Percentiles rank a stretch among this genome's conserved stretches.
Evolutionary conservation across 2,888 invertebrate genomes (phyloP).

Genomic region (Ctenicera cuprea): DNA sequence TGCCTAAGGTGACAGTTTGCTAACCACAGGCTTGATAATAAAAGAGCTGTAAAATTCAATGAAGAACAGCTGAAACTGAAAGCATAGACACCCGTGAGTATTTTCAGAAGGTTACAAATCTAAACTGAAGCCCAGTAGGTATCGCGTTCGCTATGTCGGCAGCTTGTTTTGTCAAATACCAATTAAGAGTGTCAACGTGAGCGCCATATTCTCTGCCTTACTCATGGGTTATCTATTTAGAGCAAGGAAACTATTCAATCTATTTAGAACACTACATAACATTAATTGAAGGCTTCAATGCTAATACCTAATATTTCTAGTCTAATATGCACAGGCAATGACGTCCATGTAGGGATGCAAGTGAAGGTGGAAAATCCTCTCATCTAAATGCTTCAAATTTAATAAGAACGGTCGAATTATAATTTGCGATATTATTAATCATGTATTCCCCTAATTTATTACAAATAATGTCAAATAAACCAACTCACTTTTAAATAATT

Average conservation of each 20-base stretch:
- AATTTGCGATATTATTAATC: too few relatives aligned
- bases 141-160: slow-evolving; percentile 18
- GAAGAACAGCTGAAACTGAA: slow-evolving; percentile 8
- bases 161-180: slow-evolving; percentile 30
- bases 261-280: slow-evolving; percentile 1
- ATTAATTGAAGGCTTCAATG: not conserved
- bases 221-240: slow-evolving; percentile 25
- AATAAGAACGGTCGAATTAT: too few relatives aligned
- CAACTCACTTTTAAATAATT: too few relatives aligned
- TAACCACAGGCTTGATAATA: slow-evolving; percentile 17
- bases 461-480: too few relatives aligned
- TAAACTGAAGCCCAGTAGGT: slow-evolving; percentile 21
- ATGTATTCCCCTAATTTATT: too few relatives aligned
- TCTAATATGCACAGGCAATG: not conserved
- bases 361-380: too few relatives aligned
- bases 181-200: slow-evolving; percentile 29
- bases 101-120: slow-evolving; percentile 30
- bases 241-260: slow-evolving; percentile 9
- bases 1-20: slow-evolving; percentile 10
- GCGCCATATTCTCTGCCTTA: not conserved
- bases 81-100: slow-evolving; percentile 9
- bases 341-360: not conserved
- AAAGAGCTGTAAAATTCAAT: slow-evolving; percentile 26
- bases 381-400: too few relatives aligned
- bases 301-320: not conserved